Conservation (phyloP, 2,888 invertebrate species). For the Lordiphosa andalusiaca region DNA sequence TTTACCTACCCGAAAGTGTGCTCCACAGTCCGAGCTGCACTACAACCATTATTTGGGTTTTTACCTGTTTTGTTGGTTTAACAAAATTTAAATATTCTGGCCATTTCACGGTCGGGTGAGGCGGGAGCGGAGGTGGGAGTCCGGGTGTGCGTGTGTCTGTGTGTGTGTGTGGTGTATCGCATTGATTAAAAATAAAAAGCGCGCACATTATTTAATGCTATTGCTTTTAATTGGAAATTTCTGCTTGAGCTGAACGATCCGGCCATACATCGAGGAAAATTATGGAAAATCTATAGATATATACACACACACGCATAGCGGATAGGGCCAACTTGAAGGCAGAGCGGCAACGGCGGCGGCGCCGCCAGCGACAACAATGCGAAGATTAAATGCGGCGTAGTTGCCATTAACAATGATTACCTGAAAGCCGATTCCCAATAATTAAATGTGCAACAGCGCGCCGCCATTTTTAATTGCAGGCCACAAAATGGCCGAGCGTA, state of each 20-base stretch:
- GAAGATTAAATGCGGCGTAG: constrained; percentile 70
- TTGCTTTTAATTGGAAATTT: constrained; percentile 57
- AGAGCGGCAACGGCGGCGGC: constrained; percentile 17
- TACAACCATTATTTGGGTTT: too few relatives aligned
- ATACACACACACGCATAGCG: not conserved
- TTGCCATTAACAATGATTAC: constrained; percentile 76
- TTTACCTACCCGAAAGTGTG: too few relatives aligned
- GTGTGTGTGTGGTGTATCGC: constrained; percentile 6
- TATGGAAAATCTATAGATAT: constrained; percentile 47
- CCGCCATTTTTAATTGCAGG: constrained; percentile 73
- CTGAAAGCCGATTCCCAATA: constrained; percentile 76
- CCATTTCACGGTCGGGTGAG: too few relatives aligned
- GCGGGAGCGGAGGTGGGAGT: not conserved
- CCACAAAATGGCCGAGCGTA: constrained; percentile 58
- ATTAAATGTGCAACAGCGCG: constrained; percentile 75
- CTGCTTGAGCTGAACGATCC: constrained; percentile 41
- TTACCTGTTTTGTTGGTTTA: constrained; percentile 9
- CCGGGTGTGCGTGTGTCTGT: constrained; percentile 6
- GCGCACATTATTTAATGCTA: constrained; percentile 36
- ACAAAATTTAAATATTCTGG: constrained; percentile 23
- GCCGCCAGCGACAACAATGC: constrained; percentile 28
- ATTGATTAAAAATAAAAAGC: constrained; percentile 1
- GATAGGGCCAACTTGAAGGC: constrained; percentile 51
- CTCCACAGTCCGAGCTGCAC: too few relatives aligned
- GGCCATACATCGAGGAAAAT: constrained; percentile 34